Evolutionary conservation across 2,113 vertebrate species (phyloP), one percentile per base, ranked within the genome.

Genomic region (Octodon degus): DNA sequence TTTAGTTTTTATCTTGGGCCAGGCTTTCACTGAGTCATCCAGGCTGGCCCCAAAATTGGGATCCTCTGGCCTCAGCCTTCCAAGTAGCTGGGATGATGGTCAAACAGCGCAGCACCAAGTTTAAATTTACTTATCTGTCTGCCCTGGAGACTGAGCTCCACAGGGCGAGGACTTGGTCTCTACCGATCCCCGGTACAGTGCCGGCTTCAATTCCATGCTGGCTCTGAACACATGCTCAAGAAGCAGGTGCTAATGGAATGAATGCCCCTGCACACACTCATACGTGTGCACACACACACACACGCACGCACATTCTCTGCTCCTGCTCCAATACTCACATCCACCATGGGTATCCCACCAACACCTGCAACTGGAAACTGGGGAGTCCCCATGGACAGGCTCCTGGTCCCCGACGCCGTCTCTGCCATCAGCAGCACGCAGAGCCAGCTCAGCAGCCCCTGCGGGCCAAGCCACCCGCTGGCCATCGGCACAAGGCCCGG

Each of bases 291-390:
- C 55, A 19, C 55, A 58, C 55, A 58, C 55, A 19, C 55, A 55
- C 53, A 55, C 53, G 5, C 55, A 58, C 55, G 5, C 55, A 19
- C 55, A 55, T 12, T 13, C 53, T 62, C 60, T 22, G 60, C 17
- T n/a, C 68, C 67, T 4, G 7, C 77, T 80, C 67, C 34, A 32
- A 82, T 93, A 96, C 97, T 97, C 92, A 97, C 96, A 0, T 98
- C 97, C 32, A 50, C 58, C 62, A 13, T 5, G 0, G 27, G 27
- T 1, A 30, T 70, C 93, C 34, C 68, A 65, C 55, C 85, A 83
- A 96, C 82, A 82, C 47, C 60, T 32, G n/a, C 11, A 53, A 80
- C 86, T 70, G 76, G 70, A 94, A 95, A 50, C 6, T 0, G 62
- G 24, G 67, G 74, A 53, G 32, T 8, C 58, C 47, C 72, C 2